A percentile compares a stretch with the other conserved stretches of the same genome.
These are phyloP conservation scores for Orestias chungarensis DNA, from an alignment of 2,797 vertebrate species.

Conservation along the genomic window DNA sequence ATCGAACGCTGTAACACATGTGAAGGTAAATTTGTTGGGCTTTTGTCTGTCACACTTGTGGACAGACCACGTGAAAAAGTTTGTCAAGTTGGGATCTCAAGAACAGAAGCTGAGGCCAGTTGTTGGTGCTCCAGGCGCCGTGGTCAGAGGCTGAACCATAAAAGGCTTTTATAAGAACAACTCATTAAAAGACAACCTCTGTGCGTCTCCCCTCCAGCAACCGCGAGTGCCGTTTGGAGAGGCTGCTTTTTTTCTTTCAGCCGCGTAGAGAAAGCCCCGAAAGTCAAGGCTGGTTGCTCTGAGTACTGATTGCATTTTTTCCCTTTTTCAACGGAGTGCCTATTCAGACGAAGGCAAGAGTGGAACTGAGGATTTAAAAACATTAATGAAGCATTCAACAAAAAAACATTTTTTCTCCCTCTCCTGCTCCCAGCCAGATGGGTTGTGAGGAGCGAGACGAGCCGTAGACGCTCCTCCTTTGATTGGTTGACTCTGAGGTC, in stretches of 20 bases:
- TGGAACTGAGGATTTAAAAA: conserved; percentile 71
- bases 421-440: conserved; percentile 79
- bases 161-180: conserved; percentile 71
- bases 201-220: conserved; percentile 52
- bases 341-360: conserved; percentile 68
- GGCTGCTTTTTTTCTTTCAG: conserved; percentile 73
- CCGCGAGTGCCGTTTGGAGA: conserved; percentile 71
- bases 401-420: conserved; percentile 50
- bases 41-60: no score
- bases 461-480: conserved; percentile 73
- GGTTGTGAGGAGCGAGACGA: conserved; percentile 87
- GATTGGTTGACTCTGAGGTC: conserved; percentile 69
- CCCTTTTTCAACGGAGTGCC: conserved; percentile 62
- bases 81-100: conserved; percentile 21
- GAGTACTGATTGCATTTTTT: conserved; percentile 73
- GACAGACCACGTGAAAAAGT: no score
- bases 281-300: conserved; percentile 76
- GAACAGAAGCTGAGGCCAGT: conserved; percentile 21
- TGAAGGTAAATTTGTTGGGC: no score
- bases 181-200: conserved; percentile 73
- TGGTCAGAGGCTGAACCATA: conserved; percentile 54
- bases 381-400: conserved; percentile 71
- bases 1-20: no score
- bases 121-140: conserved; percentile 46
- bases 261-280: conserved; percentile 53